Percentiles rank a stretch among this genome's conserved stretches.
phyloP scores from a whole-genome alignment of 2,888 invertebrate species.

The Aspidiotus rigidus region DNA sequence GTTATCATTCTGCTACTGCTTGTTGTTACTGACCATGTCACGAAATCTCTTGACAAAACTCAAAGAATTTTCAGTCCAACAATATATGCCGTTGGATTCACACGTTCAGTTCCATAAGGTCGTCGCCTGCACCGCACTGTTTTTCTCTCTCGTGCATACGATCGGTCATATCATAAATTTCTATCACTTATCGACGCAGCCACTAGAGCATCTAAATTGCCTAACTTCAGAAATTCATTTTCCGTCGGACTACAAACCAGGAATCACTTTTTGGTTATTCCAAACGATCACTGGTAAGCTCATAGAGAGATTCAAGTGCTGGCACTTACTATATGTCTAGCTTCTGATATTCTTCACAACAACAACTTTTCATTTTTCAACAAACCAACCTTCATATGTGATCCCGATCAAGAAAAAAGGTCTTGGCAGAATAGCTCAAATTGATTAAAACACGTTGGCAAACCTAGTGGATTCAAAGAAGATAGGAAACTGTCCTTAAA shows the following conservation, averaged over 20 bases:
- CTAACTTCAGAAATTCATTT: constrained; percentile 89
- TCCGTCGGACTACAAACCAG: constrained; percentile 85
- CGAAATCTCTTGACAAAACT: constrained; percentile 82
- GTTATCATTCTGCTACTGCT: constrained; percentile 85
- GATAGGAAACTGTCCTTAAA: too few species aligned
- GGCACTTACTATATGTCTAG: too few species aligned
- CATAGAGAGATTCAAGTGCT: too few species aligned
- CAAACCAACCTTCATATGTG: too few species aligned
- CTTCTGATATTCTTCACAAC: too few species aligned
- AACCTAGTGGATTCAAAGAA: too few species aligned
- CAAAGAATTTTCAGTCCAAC: constrained; percentile 54
- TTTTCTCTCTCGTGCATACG: constrained; percentile 85
- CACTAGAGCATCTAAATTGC: constrained; percentile 81
- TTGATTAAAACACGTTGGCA: too few species aligned
- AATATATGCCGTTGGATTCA: constrained; percentile 61
- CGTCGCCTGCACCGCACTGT: constrained; percentile 85
- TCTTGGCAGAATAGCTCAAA: too few species aligned
- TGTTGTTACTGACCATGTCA: constrained; percentile 86
- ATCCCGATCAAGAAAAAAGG: too few species aligned
- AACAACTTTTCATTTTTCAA: too few species aligned
- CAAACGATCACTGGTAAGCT: constrained; percentile 76
- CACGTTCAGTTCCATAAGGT: constrained; percentile 97
- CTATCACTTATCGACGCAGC: constrained; percentile 93
- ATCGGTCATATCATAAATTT: constrained; percentile 94
- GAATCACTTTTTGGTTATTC: constrained; percentile 91